A percentile compares a stretch with the other conserved stretches of the same genome.
Conservation (phyloP, 2,797 vertebrate genomes). For the Vipera latastei region DNA sequence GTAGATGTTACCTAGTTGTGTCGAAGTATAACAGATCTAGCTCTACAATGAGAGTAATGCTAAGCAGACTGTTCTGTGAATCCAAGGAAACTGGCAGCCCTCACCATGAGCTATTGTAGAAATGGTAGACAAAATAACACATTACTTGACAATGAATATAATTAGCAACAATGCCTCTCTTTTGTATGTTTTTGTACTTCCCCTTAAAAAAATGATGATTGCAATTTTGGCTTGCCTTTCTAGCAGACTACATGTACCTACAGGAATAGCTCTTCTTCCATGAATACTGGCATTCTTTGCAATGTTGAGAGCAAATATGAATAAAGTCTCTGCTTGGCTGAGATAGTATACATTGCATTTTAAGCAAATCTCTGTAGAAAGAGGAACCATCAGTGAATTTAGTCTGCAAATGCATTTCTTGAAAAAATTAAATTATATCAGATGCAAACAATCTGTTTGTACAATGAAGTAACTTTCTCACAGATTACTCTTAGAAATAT, state of each 20-base stretch:
- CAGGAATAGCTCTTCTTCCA: conserved; percentile 53
- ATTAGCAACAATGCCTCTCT: conserved; percentile 35
- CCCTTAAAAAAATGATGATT: conserved; percentile 56
- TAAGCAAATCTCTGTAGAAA: conserved; percentile 40
- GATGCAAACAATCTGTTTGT: conserved; percentile 29
- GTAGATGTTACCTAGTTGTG: neutral
- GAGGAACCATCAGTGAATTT: conserved; percentile 24
- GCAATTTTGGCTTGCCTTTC: conserved; percentile 53
- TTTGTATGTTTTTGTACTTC: conserved; percentile 41
- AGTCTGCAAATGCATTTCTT: conserved; percentile 29
- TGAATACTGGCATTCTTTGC: conserved; percentile 30
- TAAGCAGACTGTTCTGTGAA: neutral
- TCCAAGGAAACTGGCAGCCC: neutral
- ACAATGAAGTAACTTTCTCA: conserved; percentile 10
- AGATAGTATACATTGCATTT: conserved; percentile 52
- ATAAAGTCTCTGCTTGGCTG: conserved; percentile 16
- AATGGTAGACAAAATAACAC: conserved; percentile 20
- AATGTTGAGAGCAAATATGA: conserved; percentile 38
- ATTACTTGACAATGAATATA: conserved; percentile 21
- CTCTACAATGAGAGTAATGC: neutral
- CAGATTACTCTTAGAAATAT: neutral
- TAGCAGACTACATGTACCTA: conserved; percentile 40
- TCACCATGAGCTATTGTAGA: conserved; percentile 8
- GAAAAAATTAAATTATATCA: conserved; percentile 45
- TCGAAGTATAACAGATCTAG: neutral